Evolutionary conservation across 2,888 invertebrate species (phyloP).

Genomic region (Thecocarcelia acutangulata): DNA sequence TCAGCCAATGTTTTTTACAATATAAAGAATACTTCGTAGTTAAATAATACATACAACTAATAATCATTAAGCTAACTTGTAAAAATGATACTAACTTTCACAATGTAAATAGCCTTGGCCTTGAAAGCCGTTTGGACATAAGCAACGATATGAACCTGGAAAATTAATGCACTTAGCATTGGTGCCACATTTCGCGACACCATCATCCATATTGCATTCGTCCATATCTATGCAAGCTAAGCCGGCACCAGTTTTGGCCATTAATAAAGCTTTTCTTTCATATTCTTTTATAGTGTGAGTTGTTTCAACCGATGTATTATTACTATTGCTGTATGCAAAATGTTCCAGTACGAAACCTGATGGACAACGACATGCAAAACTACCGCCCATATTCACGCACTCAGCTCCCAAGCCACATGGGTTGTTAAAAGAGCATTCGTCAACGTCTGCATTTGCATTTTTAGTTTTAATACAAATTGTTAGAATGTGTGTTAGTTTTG

Average conservation of each 20-base stretch:
- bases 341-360: conserved; percentile 85
- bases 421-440: conserved; percentile 85
- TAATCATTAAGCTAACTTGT: background rate
- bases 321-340: conserved; percentile 72
- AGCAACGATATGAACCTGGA: conserved; percentile 89
- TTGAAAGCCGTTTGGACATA: conserved; percentile 88
- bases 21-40: too few species aligned
- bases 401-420: conserved; percentile 87
- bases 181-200: conserved; percentile 89
- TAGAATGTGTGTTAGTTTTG: conserved; percentile 46
- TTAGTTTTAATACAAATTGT: conserved; percentile 67
- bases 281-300: conserved; percentile 40
- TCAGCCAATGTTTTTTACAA: too few species aligned
- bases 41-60: too few species aligned
- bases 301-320: conserved; percentile 44
- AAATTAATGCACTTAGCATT: conserved; percentile 91
- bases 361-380: conserved; percentile 88
- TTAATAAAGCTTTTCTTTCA: conserved; percentile 71
- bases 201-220: conserved; percentile 86
- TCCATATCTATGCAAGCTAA: conserved; percentile 88
- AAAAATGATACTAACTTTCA: conserved; percentile 86
- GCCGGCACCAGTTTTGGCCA: conserved; percentile 76
- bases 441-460: conserved; percentile 83
- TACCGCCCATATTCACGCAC: conserved; percentile 89
- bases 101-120: conserved; percentile 89